Percentiles rank a stretch among this genome's conserved stretches.
Evolutionary conservation across 2,113 vertebrate species (phyloP).

Genomic region (Pseudonaja textilis): DNA sequence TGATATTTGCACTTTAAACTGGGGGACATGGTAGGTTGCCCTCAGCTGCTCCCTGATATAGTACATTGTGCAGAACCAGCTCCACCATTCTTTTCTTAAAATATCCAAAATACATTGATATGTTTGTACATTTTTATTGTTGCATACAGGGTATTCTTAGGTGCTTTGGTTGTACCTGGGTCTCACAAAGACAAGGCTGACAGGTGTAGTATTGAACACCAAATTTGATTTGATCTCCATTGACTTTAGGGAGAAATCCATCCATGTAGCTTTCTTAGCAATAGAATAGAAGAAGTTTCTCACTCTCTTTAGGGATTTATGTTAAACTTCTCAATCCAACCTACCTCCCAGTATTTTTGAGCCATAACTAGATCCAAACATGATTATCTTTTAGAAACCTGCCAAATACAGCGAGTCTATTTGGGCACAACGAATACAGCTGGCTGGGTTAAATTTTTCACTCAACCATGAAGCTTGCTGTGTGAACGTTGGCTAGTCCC

Average conservation of each 20-base stretch:
- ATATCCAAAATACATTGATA: neutral
- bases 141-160: neutral
- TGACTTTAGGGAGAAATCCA: neutral
- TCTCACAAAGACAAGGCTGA: neutral
- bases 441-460: neutral
- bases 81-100: neutral
- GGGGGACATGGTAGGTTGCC: neutral
- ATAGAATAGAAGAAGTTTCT: neutral
- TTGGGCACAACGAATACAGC: neutral
- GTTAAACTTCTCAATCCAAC: neutral
- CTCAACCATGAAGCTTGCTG: neutral
- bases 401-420: neutral
- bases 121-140: neutral
- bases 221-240: neutral
- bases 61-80: neutral
- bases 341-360: neutral
- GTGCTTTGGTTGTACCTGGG: neutral
- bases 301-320: neutral
- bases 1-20: neutral
- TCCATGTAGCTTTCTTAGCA: neutral
- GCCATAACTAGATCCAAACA: neutral
- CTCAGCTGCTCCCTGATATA: neutral
- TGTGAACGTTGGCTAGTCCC: neutral
- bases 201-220: neutral
- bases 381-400: neutral